Evolutionary conservation across 2,888 invertebrate genomes (phyloP), one percentile per base, ranked within the genome.

Genomic region (Achlya flavicornis): DNA sequence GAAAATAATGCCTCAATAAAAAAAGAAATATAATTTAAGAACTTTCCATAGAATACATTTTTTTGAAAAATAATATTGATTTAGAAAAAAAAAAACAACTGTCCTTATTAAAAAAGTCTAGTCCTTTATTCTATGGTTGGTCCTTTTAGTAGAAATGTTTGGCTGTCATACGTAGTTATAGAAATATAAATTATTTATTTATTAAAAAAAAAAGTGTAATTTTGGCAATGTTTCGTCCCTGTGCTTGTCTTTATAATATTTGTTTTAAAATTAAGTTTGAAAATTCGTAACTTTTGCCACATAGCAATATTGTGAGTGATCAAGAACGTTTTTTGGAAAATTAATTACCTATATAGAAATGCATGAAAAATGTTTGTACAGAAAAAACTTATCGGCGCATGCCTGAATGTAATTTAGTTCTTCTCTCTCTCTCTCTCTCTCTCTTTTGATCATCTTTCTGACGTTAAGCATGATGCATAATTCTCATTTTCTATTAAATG

Each of bases 231-330:
- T 77, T 70, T 61, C 48, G 33, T 43, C 53, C 19, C 11, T 19
- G 58, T 66, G 60, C 57, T 63, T 61, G 57, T 46, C 35, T 63
- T 61, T 58, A 43, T 41, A 57, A 19, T 64, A 61, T 48, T 64
- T 46, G 57, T 62, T 19, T 19, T 32, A 58, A n/a, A 58, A 58
- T 58, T 58, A 58, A 58, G 35, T 67, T 61, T 63, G 61, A 38
- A 63, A 65, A 60, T 60, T 61, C 64, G 69, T 66, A 72, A 65
- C 62, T 71, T 75, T 71, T 80, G 79, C 82, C 80, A 76, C 81
- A 79, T 84, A 83, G 76, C 89, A 85, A 88, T 84, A 83, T 84
- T 84, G 83, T 85, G 79, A 90, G 91, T 91, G 92, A 93, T 91
- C 92, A 92, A 86, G 85, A 85, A 80, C 78, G 62, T 57, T 61